phyloP scores from a whole-genome alignment of 2,113 vertebrate genomes.

The Corvus cornix region DNA sequence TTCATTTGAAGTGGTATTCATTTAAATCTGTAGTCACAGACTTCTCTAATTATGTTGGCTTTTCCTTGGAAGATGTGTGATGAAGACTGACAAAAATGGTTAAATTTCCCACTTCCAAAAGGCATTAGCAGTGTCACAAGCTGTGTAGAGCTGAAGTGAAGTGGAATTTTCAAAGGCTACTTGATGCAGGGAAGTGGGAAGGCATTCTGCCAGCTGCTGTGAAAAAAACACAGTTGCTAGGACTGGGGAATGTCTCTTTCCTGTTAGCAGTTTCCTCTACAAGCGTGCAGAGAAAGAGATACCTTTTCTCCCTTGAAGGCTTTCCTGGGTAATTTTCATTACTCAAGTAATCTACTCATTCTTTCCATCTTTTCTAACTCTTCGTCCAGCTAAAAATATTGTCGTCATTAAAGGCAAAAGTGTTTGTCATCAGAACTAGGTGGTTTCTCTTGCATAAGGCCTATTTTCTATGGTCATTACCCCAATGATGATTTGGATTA shows the following conservation, averaged over 20 bases:
- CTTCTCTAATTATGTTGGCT: not conserved
- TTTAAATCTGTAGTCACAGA: not conserved
- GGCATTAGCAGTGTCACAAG: not conserved
- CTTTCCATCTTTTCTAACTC: not conserved
- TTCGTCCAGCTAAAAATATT: not conserved
- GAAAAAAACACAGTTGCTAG: not conserved
- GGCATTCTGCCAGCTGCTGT: not conserved
- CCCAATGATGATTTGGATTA: not conserved
- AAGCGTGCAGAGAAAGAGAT: accelerated
- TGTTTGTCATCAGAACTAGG: not conserved
- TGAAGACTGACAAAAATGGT: not conserved
- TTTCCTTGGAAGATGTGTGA: not conserved
- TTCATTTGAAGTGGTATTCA: not conserved
- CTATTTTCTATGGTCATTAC: not conserved
- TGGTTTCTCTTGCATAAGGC: not conserved
- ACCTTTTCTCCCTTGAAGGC: not conserved
- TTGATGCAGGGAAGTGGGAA: not conserved
- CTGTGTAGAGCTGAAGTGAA: not conserved
- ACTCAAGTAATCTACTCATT: not conserved
- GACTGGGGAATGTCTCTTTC: not conserved
- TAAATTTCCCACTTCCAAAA: not conserved
- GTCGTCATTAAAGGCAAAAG: not conserved
- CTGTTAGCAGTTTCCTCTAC: not conserved
- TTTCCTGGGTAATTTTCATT: not conserved
- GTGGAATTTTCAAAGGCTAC: not conserved